Conservation (phyloP, 2,888 invertebrate species). For the Tenodera sinensis region DNA sequence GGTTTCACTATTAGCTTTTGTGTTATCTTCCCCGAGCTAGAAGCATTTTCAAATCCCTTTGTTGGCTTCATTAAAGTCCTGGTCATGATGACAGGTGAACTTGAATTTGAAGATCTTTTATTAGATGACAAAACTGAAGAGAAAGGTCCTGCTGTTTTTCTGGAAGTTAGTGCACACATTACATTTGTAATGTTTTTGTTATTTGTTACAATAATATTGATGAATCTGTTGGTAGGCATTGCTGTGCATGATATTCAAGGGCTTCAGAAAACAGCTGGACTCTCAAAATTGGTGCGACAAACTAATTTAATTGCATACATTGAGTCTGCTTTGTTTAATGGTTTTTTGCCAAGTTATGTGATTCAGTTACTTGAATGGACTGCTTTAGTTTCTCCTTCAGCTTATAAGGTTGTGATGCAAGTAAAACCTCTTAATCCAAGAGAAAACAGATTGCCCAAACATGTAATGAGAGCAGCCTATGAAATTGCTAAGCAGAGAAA, state of each 20-base stretch:
- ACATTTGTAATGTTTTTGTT: constrained; percentile 76
- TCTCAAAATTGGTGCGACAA: constrained; percentile 78
- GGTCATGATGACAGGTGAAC: constrained; percentile 87
- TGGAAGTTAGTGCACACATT: constrained; percentile 78
- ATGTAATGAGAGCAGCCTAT: constrained; percentile 75
- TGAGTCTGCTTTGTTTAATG: constrained; percentile 76
- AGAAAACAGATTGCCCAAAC: constrained; percentile 73
- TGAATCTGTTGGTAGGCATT: constrained; percentile 82
- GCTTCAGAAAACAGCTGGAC: constrained; percentile 76
- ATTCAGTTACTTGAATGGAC: constrained; percentile 72
- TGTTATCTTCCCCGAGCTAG: constrained; percentile 76
- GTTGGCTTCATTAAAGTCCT: constrained; percentile 80
- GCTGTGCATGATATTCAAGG: constrained; percentile 87
- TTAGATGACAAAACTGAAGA: constrained; percentile 24
- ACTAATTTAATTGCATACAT: constrained; percentile 84
- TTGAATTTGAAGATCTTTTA: constrained; percentile 60
- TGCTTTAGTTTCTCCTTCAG: constrained; percentile 75
- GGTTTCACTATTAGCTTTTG: constrained; percentile 87
- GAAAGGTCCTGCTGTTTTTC: constrained; percentile 49
- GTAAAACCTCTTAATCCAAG: constrained; percentile 81
- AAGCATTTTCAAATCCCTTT: constrained; percentile 78
- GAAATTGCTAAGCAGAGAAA: constrained; percentile 76
- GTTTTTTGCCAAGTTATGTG: constrained; percentile 71
- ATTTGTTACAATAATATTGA: constrained; percentile 80
- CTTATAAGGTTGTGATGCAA: constrained; percentile 75